phyloP scores from a whole-genome alignment of 2,113 vertebrate genomes.

The Megalops atlanticus region DNA sequence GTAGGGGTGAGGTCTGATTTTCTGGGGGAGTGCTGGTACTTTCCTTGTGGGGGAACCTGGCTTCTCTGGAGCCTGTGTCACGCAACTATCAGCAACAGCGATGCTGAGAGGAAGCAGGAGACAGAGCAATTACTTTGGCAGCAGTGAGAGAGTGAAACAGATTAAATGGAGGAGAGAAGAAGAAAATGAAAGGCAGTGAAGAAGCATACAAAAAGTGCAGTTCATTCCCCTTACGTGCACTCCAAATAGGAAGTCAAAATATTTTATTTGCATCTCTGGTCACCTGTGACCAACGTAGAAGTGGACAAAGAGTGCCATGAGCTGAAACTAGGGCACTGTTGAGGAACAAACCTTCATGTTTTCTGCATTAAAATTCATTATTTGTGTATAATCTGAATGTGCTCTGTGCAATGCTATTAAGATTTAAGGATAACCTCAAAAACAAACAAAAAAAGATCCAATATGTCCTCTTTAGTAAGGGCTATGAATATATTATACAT shows the following conservation, averaged over 20 bases:
- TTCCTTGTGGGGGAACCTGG: slow-evolving; percentile 75
- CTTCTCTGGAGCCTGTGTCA: slow-evolving; percentile 74
- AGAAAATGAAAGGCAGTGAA: background rate
- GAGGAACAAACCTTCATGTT: slow-evolving; percentile 53
- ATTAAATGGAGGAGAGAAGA: slow-evolving; percentile 18
- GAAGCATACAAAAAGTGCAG: no score
- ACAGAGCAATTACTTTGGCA: slow-evolving; percentile 65
- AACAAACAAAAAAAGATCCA: no score
- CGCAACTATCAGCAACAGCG: slow-evolving; percentile 75
- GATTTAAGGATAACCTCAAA: no score
- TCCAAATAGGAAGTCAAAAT: background rate
- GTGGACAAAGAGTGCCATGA: slow-evolving; percentile 38
- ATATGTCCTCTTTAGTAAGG: no score
- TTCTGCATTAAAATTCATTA: no score
- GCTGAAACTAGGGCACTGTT: background rate
- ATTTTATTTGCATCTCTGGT: background rate
- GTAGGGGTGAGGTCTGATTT: slow-evolving; percentile 48
- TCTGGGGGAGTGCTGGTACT: slow-evolving; percentile 69
- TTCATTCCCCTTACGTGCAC: background rate
- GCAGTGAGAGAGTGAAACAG: slow-evolving; percentile 58
- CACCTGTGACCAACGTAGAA: slow-evolving; percentile 22
- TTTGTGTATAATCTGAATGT: no score
- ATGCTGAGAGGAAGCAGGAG: slow-evolving; percentile 69
- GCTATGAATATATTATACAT: background rate
- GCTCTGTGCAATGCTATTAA: no score